Percentiles rank a stretch among this genome's conserved stretches.
These are phyloP conservation scores for Serripes groenlandicus DNA, from an alignment of 2,888 invertebrate genomes.

Conservation along the genomic window DNA sequence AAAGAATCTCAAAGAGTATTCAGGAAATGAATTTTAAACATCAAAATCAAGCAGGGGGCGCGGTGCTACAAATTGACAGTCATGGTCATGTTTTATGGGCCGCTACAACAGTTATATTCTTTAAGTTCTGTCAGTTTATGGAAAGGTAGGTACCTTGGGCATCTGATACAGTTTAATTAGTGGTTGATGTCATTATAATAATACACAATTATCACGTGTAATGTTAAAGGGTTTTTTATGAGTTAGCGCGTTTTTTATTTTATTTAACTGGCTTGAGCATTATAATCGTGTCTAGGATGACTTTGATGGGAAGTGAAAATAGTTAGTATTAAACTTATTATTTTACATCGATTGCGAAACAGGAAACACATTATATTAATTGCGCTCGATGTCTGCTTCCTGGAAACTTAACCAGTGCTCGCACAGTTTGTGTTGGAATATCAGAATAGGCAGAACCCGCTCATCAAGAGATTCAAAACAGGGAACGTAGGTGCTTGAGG, in stretches of 20 bases:
- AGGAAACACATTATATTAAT: too few species aligned
- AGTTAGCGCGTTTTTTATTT: background rate
- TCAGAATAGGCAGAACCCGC: too few species aligned
- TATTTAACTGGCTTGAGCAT: background rate
- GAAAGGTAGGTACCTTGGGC: background rate
- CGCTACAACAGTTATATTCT: background rate
- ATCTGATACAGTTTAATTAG: constrained; percentile 7
- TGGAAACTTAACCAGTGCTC: too few species aligned
- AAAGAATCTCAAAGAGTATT: too few species aligned
- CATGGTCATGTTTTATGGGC: constrained; percentile 1
- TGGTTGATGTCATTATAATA: constrained; percentile 4
- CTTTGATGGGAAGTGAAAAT: too few species aligned
- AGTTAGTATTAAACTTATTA: too few species aligned
- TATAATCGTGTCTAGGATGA: background rate
- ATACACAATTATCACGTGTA: constrained; percentile 8
- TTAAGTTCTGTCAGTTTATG: constrained; percentile 17
- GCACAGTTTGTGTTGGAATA: too few species aligned
- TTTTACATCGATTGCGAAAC: too few species aligned
- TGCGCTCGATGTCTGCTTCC: too few species aligned
- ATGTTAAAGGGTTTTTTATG: constrained; percentile 5
- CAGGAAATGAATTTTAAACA: background rate
- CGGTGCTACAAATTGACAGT: constrained; percentile 10
- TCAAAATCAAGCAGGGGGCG: background rate
- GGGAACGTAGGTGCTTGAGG: too few species aligned
- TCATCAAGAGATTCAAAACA: too few species aligned